These are phyloP conservation scores for Sialia sialis DNA, from an alignment of 2,113 vertebrate species.

Conservation along the genomic window DNA sequence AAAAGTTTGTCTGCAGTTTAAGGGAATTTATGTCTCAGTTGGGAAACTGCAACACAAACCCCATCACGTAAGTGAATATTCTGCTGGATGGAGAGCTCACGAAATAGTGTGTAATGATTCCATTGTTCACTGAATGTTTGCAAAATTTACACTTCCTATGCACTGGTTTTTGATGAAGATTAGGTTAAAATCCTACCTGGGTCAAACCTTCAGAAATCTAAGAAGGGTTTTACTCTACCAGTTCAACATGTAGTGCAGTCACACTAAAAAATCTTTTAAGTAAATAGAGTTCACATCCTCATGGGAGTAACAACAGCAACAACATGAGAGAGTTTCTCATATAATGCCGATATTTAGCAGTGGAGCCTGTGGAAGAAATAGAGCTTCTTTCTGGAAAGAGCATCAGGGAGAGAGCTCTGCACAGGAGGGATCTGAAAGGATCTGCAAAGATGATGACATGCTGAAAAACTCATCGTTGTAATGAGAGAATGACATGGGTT, in stretches of 20 bases:
- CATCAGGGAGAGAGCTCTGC: neutral
- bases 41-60: neutral
- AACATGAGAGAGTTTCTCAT: neutral
- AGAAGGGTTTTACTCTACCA: neutral
- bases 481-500: rapidly evolving
- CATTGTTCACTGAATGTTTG: neutral
- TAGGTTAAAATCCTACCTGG: neutral
- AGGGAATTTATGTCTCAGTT: neutral
- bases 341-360: neutral
- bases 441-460: neutral
- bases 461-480: neutral
- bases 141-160: neutral
- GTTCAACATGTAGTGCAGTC: neutral
- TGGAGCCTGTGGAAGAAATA: neutral
- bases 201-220: neutral
- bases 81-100: neutral
- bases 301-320: neutral
- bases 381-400: neutral
- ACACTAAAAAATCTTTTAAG: neutral
- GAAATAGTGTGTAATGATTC: neutral
- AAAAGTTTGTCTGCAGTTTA: neutral
- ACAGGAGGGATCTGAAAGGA: neutral
- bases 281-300: neutral
- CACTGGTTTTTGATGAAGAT: neutral
- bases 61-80: neutral